These are phyloP conservation scores for Toxostoma redivivum DNA, from an alignment of 2,113 vertebrate genomes.

Conservation along the genomic window DNA sequence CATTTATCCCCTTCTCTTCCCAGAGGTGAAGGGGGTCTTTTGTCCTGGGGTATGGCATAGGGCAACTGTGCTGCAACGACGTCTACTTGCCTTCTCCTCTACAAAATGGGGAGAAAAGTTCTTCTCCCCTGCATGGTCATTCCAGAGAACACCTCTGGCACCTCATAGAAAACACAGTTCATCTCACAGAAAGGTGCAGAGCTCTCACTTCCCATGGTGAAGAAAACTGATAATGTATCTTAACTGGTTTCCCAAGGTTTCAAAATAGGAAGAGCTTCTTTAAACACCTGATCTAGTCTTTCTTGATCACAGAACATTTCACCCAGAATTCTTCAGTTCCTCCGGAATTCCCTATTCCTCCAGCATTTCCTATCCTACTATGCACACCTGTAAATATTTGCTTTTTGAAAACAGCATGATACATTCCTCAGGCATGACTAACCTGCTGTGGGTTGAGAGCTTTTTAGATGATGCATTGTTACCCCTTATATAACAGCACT, in stretches of 20 bases:
- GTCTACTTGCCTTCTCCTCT: neutral
- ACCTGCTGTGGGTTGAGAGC: neutral
- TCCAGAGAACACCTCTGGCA: neutral
- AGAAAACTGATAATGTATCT: neutral
- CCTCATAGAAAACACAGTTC: neutral
- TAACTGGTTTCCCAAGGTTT: neutral
- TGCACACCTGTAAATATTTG: neutral
- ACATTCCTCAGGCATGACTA: neutral
- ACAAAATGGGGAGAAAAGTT: neutral
- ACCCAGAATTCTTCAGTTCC: neutral
- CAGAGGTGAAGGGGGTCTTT: neutral
- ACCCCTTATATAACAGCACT: neutral
- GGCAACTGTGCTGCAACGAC: neutral
- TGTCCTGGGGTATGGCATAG: neutral
- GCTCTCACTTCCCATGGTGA: neutral
- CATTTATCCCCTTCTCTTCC: neutral
- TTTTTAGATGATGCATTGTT: neutral
- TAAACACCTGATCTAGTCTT: neutral
- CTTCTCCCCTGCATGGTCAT: accelerated
- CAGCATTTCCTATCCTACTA: neutral
- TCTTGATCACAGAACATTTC: neutral
- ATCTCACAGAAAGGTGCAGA: neutral
- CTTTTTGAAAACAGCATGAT: neutral
- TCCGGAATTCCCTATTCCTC: neutral
- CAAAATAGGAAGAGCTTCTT: neutral